A percentile compares a stretch with the other conserved stretches of the same genome.
These are phyloP conservation scores for Ursus arctos DNA, from an alignment of 2,113 vertebrate genomes.

Conservation along the genomic window DNA sequence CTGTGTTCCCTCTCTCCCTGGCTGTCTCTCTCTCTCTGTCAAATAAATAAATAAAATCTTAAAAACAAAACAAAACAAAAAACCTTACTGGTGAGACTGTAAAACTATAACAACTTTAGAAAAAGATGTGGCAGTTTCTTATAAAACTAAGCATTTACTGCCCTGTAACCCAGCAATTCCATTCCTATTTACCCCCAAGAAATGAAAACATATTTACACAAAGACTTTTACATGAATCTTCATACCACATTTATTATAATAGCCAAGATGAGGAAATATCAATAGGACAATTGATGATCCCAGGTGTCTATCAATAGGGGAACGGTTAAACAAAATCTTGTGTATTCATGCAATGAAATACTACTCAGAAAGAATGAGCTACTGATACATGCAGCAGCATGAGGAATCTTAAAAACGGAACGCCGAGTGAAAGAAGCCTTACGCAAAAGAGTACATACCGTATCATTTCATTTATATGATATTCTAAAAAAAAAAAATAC, in stretches of 20 bases:
- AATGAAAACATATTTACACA: neutral
- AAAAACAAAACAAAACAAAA: too few relatives aligned
- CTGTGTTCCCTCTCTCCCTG: too few relatives aligned
- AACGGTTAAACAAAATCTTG: neutral
- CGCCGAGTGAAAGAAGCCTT: neutral
- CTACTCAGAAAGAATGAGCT: neutral
- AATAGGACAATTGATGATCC: neutral
- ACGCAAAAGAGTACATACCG: neutral
- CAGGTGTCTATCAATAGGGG: neutral
- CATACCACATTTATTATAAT: neutral
- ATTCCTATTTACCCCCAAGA: neutral
- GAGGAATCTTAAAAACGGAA: conserved; percentile 3
- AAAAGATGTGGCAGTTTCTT: neutral
- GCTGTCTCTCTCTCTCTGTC: too few relatives aligned
- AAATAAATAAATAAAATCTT: too few relatives aligned
- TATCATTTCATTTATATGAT: neutral
- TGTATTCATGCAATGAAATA: neutral
- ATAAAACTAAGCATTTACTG: neutral
- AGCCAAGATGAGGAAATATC: neutral
- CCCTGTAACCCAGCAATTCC: neutral
- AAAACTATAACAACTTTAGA: neutral
- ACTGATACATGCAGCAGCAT: neutral
- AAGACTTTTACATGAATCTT: neutral
- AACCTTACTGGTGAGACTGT: neutral
- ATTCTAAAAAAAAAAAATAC: neutral